Evolutionary conservation across 1,140 invertebrate species (phyloP), one percentile per base, ranked within the genome.

Genomic region (Drosophila guanche): DNA sequence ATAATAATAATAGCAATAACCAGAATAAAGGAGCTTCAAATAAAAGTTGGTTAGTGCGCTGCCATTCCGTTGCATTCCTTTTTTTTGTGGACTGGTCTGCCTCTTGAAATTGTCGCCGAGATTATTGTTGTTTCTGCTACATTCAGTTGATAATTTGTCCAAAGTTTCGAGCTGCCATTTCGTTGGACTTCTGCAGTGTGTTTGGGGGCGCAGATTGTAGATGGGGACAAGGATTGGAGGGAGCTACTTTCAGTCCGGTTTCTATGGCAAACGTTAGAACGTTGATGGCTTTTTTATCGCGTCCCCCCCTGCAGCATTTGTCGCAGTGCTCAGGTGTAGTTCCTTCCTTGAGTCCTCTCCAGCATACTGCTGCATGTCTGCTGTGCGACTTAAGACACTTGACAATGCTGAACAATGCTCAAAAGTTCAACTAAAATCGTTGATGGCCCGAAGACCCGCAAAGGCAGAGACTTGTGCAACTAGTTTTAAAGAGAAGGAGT

Each of bases 81-180:
- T 52, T 46, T 48, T 23, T 46, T 76, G 55, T 20, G 48, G 59
- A 27, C 46, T 20, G 48, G 55, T 22, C 51, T 55, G 56, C 57
- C 70, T 60, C 72, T 75, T 66, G 59, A 70, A 74, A 75, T 75
- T 78, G 79, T 79, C 79, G 79, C 65, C 65, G 73, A 74, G 73
- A 77, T 85, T 75, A 75, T 72, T 86, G 78, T 79, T 85, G 76
- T 77, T 85, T 73, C 69, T 29, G 65, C 47, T 55, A 29, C 65
- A 55, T 68, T 73, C 60, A 86, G 77, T 81, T 85, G 67, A 85
- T 85, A 85, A 86, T 85, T 85, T 85, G 80, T 86, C 62, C 72
- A 76, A 73, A 80, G 59, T 69, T 85, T 80, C 45, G 27, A 65
- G 72, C 50, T 65, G 43, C 62, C 62, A 65, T 63, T 81, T 72